These are phyloP conservation scores for Ylistrum balloti DNA, from an alignment of 1,140 invertebrate genomes.

Conservation along the genomic window DNA sequence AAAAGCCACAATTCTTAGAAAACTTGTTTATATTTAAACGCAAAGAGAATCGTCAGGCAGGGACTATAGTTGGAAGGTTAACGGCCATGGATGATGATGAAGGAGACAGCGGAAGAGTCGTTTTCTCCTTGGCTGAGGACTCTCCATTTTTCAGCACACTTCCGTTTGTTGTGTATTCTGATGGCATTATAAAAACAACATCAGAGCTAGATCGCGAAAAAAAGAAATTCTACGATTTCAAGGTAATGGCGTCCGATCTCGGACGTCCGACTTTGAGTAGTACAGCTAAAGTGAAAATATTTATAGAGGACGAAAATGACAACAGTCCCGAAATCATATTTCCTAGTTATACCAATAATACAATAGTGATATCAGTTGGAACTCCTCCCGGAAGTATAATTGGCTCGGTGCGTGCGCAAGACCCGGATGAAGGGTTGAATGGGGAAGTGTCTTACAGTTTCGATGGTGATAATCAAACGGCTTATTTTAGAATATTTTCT, in stretches of 20 bases:
- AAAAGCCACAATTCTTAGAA: constrained; percentile 41
- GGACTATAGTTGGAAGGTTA: constrained; percentile 46
- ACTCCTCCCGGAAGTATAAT: constrained; percentile 63
- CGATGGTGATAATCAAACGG: constrained; percentile 82
- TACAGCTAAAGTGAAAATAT: constrained; percentile 81
- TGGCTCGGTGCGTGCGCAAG: constrained; percentile 63
- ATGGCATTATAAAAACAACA: constrained; percentile 85
- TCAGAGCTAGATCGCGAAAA: constrained; percentile 92
- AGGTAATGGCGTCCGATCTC: constrained; percentile 87
- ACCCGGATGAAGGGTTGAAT: constrained; percentile 66
- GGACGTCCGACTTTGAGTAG: constrained; percentile 85
- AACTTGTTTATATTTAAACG: constrained; percentile 52
- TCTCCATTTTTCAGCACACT: constrained; percentile 43
- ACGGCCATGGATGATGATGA: constrained; percentile 46
- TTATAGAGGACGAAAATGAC: constrained; percentile 92
- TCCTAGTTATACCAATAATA: constrained; percentile 64
- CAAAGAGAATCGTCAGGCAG: constrained; percentile 36
- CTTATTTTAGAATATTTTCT: constrained; percentile 93
- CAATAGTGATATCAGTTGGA: constrained; percentile 61
- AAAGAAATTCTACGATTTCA: constrained; percentile 89
- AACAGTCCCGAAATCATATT: constrained; percentile 88
- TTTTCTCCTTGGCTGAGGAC: background rate
- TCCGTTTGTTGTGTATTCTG: constrained; percentile 85
- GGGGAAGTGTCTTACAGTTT: constrained; percentile 65
- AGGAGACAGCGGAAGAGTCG: constrained; percentile 45